These are phyloP conservation scores for Rhodeus uyekii DNA, from an alignment of 2,797 vertebrate species.

Conservation along the genomic window DNA sequence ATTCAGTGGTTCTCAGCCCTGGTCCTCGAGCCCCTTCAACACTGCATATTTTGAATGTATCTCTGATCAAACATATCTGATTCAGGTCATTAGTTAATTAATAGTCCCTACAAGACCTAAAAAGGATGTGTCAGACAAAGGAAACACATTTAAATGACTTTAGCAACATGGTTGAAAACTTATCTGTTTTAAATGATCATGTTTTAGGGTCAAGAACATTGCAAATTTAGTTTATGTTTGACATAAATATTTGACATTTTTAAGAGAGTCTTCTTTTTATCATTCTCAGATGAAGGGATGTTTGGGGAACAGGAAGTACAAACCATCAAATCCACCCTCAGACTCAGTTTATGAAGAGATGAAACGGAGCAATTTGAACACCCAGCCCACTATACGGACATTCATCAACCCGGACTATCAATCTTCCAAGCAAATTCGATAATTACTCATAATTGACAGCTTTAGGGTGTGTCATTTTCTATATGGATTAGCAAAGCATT, in stretches of 20 bases:
- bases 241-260: neutral
- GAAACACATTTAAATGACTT: neutral
- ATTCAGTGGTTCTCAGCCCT: neutral
- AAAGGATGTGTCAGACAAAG: neutral
- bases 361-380: neutral
- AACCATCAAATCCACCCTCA: neutral
- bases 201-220: neutral
- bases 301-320: neutral
- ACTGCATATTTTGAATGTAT: neutral
- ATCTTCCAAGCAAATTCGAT: neutral
- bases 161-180: neutral
- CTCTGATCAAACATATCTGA: neutral
- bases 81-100: neutral
- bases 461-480: neutral
- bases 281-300: neutral
- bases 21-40: neutral
- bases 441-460: neutral
- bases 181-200: neutral
- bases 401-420: neutral
- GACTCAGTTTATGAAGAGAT: slow-evolving; percentile 14
- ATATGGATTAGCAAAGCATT: neutral
- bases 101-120: neutral
- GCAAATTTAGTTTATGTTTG: neutral
- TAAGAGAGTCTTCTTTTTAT: neutral
- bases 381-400: no score